phyloP scores from a whole-genome alignment of 2,113 vertebrate species.

The Burhinus bistriatus region DNA sequence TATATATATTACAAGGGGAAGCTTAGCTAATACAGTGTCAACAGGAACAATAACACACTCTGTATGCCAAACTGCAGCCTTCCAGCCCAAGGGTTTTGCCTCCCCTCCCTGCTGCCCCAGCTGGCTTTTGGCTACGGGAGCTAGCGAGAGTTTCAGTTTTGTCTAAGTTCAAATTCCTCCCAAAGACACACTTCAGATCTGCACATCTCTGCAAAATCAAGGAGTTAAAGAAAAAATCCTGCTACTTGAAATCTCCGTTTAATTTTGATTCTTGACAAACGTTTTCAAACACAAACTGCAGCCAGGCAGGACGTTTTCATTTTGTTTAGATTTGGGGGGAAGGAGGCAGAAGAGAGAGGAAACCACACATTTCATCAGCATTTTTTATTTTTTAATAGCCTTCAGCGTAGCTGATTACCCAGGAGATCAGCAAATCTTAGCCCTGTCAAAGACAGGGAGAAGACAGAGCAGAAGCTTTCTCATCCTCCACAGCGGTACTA shows the following conservation, averaged over 20 bases:
- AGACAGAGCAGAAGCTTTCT: constrained; percentile 24
- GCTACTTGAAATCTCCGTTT: constrained; percentile 20
- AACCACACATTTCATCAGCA: constrained; percentile 59
- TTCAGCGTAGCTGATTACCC: background rate
- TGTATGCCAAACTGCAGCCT: background rate
- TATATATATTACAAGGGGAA: background rate
- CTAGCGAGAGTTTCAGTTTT: background rate
- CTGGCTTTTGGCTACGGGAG: background rate
- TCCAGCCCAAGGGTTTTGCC: background rate
- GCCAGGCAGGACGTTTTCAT: background rate
- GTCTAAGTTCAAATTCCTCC: background rate
- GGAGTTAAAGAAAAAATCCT: background rate
- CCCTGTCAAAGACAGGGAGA: constrained; percentile 15
- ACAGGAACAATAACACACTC: background rate
- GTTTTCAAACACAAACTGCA: constrained; percentile 22
- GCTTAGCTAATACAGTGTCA: background rate
- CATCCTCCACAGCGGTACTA: background rate
- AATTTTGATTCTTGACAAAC: constrained; percentile 27
- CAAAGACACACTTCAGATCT: background rate
- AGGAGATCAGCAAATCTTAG: constrained; percentile 54
- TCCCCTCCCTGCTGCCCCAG: background rate
- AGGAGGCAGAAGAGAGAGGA: constrained; percentile 30
- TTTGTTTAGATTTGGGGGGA: constrained; percentile 47
- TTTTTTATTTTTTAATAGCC: constrained; percentile 47
- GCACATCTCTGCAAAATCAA: constrained; percentile 8